Conservation (phyloP, 2,888 invertebrate species). For the Brachypterus glaber region DNA sequence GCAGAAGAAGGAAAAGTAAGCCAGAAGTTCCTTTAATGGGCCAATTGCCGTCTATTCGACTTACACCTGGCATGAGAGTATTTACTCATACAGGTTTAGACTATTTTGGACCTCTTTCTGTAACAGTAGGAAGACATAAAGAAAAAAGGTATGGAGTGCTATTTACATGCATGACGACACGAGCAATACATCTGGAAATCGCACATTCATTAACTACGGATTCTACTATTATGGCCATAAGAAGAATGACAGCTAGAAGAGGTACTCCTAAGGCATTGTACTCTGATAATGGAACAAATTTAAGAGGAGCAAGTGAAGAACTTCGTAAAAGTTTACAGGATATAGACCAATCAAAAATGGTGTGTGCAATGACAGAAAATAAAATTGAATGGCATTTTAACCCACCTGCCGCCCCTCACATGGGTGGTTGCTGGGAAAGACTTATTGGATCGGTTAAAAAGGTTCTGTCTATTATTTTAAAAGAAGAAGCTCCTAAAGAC, state of each 20-base stretch:
- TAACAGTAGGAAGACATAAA: no score
- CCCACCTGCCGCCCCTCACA: constrained; percentile 8
- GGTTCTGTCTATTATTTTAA: constrained; percentile 1
- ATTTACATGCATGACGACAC: constrained; percentile 9
- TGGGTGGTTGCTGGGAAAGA: constrained; percentile 8
- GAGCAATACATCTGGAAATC: constrained; percentile 13
- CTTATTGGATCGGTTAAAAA: constrained; percentile 8
- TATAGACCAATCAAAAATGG: constrained; percentile 1
- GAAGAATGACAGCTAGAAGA: constrained; percentile 4
- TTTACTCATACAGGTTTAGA: constrained; percentile 2
- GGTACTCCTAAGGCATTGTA: constrained; percentile 1
- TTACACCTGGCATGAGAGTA: constrained; percentile 1
- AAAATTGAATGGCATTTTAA: constrained; percentile 8
- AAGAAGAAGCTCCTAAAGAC: constrained; percentile 1
- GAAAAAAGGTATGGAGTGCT: constrained; percentile 2
- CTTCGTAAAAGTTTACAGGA: neutral
- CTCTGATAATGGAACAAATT: constrained; percentile 7
- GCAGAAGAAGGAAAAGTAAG: neutral
- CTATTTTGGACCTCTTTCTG: no score
- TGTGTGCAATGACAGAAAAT: neutral
- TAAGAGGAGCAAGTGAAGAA: constrained; percentile 7
- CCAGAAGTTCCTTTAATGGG: constrained; percentile 1
- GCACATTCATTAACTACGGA: constrained; percentile 7
- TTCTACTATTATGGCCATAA: constrained; percentile 10
- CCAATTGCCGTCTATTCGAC: no score